Evolutionary conservation across 2,888 invertebrate genomes (phyloP).

Genomic region (Stegana nigrithorax): DNA sequence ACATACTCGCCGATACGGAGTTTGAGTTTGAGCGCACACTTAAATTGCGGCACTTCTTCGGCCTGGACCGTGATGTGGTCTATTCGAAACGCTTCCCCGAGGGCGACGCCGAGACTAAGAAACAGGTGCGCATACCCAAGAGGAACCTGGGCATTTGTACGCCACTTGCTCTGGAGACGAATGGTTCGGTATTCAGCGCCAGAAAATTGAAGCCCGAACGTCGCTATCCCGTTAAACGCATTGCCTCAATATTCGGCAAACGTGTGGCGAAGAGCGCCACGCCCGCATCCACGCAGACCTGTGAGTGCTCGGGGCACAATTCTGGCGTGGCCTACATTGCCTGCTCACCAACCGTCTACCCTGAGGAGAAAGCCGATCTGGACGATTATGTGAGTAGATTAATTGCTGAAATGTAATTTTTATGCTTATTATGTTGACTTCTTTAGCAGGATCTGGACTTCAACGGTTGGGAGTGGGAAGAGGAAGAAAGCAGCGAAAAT

Average conservation of each 20-base stretch:
- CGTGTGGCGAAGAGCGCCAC: slow-evolving; percentile 75
- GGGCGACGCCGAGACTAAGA: slow-evolving; percentile 79
- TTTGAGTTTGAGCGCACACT: slow-evolving; percentile 81
- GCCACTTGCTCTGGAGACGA: slow-evolving; percentile 85
- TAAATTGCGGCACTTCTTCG: slow-evolving; percentile 80
- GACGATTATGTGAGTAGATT: slow-evolving; percentile 60
- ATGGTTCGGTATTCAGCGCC: slow-evolving; percentile 77
- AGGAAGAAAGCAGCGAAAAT: slow-evolving; percentile 42
- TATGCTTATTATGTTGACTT: background rate
- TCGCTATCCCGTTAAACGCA: slow-evolving; percentile 73
- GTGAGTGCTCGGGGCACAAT: slow-evolving; percentile 78
- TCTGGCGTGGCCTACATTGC: slow-evolving; percentile 76
- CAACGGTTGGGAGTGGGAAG: slow-evolving; percentile 63
- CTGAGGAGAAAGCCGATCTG: slow-evolving; percentile 48
- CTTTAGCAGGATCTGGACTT: slow-evolving; percentile 55
- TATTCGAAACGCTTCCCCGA: slow-evolving; percentile 84
- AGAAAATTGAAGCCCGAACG: slow-evolving; percentile 73
- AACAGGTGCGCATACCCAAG: slow-evolving; percentile 82
- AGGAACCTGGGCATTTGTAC: slow-evolving; percentile 82
- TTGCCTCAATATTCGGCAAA: slow-evolving; percentile 76
- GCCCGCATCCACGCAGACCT: slow-evolving; percentile 74
- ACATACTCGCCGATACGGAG: slow-evolving; percentile 85
- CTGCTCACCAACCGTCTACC: slow-evolving; percentile 72
- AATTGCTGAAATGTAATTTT: background rate
- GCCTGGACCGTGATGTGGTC: slow-evolving; percentile 80